phyloP scores from a whole-genome alignment of 2,888 invertebrate genomes.

The Hypolimnas misippus region DNA sequence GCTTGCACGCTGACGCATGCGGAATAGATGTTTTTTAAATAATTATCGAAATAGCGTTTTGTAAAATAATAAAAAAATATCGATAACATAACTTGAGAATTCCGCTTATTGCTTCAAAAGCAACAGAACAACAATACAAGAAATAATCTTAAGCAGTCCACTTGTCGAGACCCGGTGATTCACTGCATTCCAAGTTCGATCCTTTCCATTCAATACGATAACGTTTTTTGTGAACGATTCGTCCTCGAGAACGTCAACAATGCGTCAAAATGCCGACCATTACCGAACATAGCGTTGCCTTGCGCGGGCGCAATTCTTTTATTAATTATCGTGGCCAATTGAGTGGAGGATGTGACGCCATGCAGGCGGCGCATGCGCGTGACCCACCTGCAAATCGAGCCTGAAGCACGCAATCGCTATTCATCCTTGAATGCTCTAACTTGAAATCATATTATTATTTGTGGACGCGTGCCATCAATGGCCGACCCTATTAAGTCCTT shows the following conservation, averaged over 20 bases:
- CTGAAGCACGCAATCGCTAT: slow-evolving; percentile 67
- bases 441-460: slow-evolving; percentile 62
- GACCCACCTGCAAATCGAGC: slow-evolving; percentile 74
- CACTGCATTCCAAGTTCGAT: slow-evolving; percentile 38
- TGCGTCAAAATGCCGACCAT: slow-evolving; percentile 63
- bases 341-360: slow-evolving; percentile 81
- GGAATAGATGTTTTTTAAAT: slow-evolving; percentile 26
- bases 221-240: slow-evolving; percentile 49
- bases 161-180: slow-evolving; percentile 40
- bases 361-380: slow-evolving; percentile 70
- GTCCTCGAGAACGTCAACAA: slow-evolving; percentile 59
- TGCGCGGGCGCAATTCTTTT: slow-evolving; percentile 76
- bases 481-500: slow-evolving; percentile 31
- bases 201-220: slow-evolving; percentile 40
- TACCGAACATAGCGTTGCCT: slow-evolving; percentile 74
- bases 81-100: slow-evolving; percentile 10
- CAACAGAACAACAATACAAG: slow-evolving; percentile 24
- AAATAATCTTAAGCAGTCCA: slow-evolving; percentile 33
- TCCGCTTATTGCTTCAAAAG: slow-evolving; percentile 13
- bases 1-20: slow-evolving; percentile 29
- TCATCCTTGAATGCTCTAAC: slow-evolving; percentile 72
- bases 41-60: slow-evolving; percentile 20
- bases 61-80: slow-evolving; percentile 17
- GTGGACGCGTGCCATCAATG: slow-evolving; percentile 43
- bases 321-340: slow-evolving; percentile 80